phyloP scores from a whole-genome alignment of 2,797 vertebrate genomes.

The Eulemur albifrons region DNA sequence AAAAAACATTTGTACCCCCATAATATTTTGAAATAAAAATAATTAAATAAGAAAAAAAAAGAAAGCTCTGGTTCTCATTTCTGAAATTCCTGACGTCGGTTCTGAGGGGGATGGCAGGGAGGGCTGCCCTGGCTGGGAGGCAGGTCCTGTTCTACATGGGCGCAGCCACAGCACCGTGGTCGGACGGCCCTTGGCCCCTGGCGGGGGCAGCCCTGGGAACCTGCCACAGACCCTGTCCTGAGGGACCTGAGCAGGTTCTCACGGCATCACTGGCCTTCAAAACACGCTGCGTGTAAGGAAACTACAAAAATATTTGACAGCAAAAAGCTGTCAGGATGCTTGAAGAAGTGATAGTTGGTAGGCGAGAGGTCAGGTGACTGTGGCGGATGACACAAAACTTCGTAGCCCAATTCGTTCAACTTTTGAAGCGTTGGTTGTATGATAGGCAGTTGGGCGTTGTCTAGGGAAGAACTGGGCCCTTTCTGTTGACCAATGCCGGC shows the following conservation, averaged over 20 bases:
- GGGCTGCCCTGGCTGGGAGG: not conserved
- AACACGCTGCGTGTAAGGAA: not conserved
- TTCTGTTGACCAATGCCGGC: no score
- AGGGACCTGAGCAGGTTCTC: not conserved
- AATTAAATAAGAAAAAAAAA: no score
- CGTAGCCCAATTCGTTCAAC: no score
- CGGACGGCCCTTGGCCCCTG: not conserved
- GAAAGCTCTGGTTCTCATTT: not conserved
- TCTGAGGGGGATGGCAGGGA: not conserved
- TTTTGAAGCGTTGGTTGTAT: no score
- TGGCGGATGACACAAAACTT: no score
- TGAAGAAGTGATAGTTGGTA: no score
- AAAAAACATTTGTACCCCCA: no score
- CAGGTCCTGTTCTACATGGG: not conserved
- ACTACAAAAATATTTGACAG: no score
- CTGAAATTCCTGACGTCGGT: not conserved
- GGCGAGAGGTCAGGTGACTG: no score
- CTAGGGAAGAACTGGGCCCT: no score
- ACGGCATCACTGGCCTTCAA: not conserved
- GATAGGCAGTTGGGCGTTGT: accelerated
- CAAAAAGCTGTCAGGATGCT: no score
- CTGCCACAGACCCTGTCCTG: not conserved
- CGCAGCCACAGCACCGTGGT: not conserved
- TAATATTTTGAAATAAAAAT: no score
- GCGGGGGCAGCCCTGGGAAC: not conserved